Evolutionary conservation across 1,140 invertebrate species (phyloP).

Genomic region (Pristionchus pacificus): DNA sequence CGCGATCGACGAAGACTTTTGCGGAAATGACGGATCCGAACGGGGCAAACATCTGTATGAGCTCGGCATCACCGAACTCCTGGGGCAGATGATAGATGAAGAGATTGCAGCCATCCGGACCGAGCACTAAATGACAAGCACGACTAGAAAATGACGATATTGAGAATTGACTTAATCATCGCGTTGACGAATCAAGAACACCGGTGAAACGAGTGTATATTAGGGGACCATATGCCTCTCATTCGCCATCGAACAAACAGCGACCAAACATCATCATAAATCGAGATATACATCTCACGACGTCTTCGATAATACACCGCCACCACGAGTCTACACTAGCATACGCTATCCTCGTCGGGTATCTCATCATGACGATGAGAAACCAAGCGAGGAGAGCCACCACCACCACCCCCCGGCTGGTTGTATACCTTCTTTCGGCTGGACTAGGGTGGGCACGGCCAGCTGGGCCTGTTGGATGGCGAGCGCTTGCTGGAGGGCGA

Average conservation of each 20-base stretch:
- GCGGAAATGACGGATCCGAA: slow-evolving; percentile 99
- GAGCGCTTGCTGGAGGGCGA: slow-evolving; percentile 83
- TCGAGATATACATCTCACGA: no score
- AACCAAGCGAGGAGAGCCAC: no score
- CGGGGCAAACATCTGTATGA: slow-evolving; percentile 98
- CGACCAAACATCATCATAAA: no score
- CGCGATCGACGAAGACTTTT: slow-evolving; percentile 98
- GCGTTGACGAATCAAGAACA: no score
- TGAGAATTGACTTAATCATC: not conserved
- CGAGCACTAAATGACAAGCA: slow-evolving; percentile 36
- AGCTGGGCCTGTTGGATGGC: slow-evolving; percentile 78
- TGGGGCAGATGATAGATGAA: slow-evolving; percentile 99
- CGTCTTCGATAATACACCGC: no score
- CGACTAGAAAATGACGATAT: not conserved
- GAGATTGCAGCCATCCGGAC: slow-evolving; percentile 95
- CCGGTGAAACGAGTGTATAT: no score
- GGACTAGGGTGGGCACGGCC: slow-evolving; percentile 52
- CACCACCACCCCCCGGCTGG: no score
- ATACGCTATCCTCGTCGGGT: no score
- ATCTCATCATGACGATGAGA: no score
- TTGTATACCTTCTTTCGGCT: not conserved
- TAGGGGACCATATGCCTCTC: no score
- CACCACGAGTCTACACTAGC: no score
- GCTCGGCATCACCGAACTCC: slow-evolving; percentile 94
- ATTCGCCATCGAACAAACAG: no score